These are phyloP conservation scores for Anthophora plumipes DNA, from an alignment of 2,888 invertebrate genomes.

Conservation along the genomic window DNA sequence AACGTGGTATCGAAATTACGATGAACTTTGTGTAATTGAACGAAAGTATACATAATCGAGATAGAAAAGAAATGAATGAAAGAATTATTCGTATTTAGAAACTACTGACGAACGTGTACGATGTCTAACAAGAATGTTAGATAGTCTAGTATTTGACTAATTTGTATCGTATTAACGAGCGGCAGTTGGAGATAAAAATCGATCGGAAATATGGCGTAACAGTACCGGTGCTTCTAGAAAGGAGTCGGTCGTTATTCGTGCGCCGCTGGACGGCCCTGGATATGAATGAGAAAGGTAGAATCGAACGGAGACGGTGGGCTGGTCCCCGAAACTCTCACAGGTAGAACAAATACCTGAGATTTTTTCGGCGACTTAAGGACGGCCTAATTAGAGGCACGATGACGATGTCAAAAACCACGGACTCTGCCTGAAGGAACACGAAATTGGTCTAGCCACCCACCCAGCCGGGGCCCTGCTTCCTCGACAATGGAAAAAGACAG, in stretches of 20 bases:
- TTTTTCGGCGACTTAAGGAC: slow-evolving; percentile 73
- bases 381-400: slow-evolving; percentile 77
- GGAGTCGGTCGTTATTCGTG: slow-evolving; percentile 37
- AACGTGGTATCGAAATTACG: neutral
- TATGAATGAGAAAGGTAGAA: slow-evolving; percentile 58
- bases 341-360: slow-evolving; percentile 77
- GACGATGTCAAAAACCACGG: slow-evolving; percentile 77
- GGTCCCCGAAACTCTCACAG: slow-evolving; percentile 62
- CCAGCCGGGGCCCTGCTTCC: slow-evolving; percentile 21
- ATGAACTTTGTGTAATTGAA: neutral
- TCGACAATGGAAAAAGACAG: slow-evolving; percentile 16
- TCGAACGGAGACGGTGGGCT: slow-evolving; percentile 39
- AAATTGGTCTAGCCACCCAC: slow-evolving; percentile 71
- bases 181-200: slow-evolving; percentile 12
- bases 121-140: neutral
- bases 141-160: slow-evolving; percentile 21
- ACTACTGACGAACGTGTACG: neutral
- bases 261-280: slow-evolving; percentile 32
- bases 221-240: slow-evolving; percentile 37
- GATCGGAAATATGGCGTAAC: slow-evolving; percentile 37
- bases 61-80: neutral
- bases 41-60: too few relatives aligned
- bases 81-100: too few relatives aligned
- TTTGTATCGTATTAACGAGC: slow-evolving; percentile 36
- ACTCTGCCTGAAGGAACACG: slow-evolving; percentile 60